phyloP scores from a whole-genome alignment of 2,888 invertebrate species.

The Crocallis elinguaria region DNA sequence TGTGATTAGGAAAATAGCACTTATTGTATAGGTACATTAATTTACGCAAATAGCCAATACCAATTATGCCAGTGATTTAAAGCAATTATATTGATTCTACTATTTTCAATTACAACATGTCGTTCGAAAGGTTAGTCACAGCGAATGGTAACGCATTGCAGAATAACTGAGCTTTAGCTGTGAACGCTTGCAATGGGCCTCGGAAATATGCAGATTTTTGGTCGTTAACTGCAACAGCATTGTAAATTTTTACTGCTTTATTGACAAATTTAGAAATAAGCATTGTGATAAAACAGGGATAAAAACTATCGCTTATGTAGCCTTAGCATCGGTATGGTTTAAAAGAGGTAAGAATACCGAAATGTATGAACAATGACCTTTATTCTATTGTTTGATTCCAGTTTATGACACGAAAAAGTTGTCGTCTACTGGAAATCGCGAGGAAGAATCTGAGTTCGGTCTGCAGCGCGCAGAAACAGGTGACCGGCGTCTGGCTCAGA shows the following conservation, averaged over 20 bases:
- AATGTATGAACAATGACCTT: slow-evolving; percentile 6
- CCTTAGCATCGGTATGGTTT: not conserved
- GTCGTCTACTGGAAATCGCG: slow-evolving; percentile 75
- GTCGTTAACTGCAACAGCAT: not conserved
- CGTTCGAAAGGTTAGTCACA: slow-evolving; percentile 30
- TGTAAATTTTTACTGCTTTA: slow-evolving; percentile 3
- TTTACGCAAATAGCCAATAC: slow-evolving; percentile 13
- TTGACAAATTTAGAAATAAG: not conserved
- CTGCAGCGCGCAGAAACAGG: slow-evolving; percentile 89
- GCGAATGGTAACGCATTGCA: slow-evolving; percentile 50
- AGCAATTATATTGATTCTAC: slow-evolving; percentile 24
- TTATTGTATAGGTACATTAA: not conserved
- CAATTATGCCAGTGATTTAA: slow-evolving; percentile 18
- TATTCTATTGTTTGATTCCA: slow-evolving; percentile 40
- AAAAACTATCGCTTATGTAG: slow-evolving; percentile 1
- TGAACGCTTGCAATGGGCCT: slow-evolving; percentile 50
- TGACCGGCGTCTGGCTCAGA: slow-evolving; percentile 78
- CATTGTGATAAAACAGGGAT: too few species aligned
- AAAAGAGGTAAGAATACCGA: not conserved
- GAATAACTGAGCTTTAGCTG: slow-evolving; percentile 51
- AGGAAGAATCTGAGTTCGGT: slow-evolving; percentile 89
- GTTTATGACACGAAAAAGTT: slow-evolving; percentile 88
- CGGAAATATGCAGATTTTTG: slow-evolving; percentile 6
- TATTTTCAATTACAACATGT: slow-evolving; percentile 40
- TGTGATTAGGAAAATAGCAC: not conserved